Percentiles rank a stretch among this genome's conserved stretches.
These are phyloP conservation scores for Engystomops pustulosus DNA, from an alignment of 2,113 vertebrate species.

Conservation along the genomic window DNA sequence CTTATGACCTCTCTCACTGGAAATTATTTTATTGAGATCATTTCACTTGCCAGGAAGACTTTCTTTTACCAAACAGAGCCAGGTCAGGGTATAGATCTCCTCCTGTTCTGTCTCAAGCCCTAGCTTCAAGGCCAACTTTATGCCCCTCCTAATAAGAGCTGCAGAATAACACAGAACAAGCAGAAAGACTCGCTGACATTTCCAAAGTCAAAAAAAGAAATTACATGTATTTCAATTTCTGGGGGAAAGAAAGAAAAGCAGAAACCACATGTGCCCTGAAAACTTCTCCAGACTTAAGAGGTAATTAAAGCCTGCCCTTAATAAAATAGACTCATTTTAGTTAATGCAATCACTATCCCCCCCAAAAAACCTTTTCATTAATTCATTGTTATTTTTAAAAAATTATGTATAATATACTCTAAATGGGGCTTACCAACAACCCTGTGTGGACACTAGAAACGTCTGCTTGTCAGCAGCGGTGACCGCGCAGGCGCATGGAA, in stretches of 20 bases:
- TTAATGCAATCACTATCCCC: no score
- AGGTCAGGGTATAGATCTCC: conserved; percentile 29
- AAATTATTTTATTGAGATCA: conserved; percentile 48
- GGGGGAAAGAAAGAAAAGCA: no score
- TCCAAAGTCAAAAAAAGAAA: neutral
- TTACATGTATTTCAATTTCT: no score
- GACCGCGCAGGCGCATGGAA: no score
- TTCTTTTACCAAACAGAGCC: conserved; percentile 43
- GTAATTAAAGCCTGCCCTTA: neutral
- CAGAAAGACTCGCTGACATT: neutral
- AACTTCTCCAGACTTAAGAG: neutral
- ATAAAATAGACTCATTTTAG: no score
- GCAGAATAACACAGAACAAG: neutral
- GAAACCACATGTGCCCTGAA: neutral
- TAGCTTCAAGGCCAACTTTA: neutral
- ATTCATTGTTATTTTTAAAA: no score
- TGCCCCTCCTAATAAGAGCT: neutral
- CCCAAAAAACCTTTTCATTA: no score
- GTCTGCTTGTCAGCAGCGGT: no score
- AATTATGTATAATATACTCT: no score
- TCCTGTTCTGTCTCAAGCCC: conserved; percentile 4
- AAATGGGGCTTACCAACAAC: no score
- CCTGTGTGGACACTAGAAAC: no score
- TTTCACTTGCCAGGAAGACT: conserved; percentile 53
- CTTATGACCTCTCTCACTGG: conserved; percentile 59